A percentile compares a stretch with the other conserved stretches of the same genome.
Evolutionary conservation across 2,888 invertebrate species (phyloP).

Genomic region (Mythimna lalbum): DNA sequence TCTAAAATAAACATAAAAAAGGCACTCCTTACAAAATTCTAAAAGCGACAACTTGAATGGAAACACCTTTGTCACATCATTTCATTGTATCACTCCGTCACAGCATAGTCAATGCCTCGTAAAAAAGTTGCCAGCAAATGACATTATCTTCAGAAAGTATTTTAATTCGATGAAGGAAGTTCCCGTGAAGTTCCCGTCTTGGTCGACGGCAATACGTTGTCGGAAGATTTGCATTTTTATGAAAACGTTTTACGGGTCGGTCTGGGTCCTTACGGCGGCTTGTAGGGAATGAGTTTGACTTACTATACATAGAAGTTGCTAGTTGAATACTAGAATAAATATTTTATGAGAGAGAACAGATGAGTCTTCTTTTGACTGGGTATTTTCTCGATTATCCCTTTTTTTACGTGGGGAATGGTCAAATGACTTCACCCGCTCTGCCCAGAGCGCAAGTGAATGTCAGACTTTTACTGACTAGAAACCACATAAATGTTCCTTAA

Average conservation of each 20-base stretch:
- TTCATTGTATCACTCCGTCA: constrained; percentile 56
- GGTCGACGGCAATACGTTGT: constrained; percentile 83
- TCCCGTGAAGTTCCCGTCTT: constrained; percentile 72
- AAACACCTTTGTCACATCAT: constrained; percentile 41
- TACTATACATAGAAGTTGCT: constrained; percentile 46
- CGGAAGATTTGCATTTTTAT: constrained; percentile 88
- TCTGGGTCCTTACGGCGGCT: constrained; percentile 62
- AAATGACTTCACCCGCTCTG: too few species aligned
- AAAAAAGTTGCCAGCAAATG: constrained; percentile 76
- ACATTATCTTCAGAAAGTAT: constrained; percentile 83
- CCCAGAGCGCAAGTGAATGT: too few species aligned
- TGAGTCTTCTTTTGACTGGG: neutral
- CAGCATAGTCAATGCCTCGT: constrained; percentile 57
- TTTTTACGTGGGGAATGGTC: neutral
- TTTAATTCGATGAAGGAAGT: constrained; percentile 85
- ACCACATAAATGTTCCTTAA: too few species aligned
- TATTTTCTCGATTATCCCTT: neutral
- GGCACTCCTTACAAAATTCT: constrained; percentile 13
- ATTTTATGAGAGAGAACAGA: constrained; percentile 25
- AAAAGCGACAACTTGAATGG: constrained; percentile 20
- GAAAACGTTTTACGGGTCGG: constrained; percentile 83
- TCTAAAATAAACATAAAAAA: constrained; percentile 9
- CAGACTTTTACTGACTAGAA: too few species aligned
- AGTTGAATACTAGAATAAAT: constrained; percentile 45
- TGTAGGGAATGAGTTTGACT: constrained; percentile 54